These are phyloP conservation scores for Halictus ligatus DNA, from an alignment of 2,888 invertebrate genomes.

Conservation along the genomic window DNA sequence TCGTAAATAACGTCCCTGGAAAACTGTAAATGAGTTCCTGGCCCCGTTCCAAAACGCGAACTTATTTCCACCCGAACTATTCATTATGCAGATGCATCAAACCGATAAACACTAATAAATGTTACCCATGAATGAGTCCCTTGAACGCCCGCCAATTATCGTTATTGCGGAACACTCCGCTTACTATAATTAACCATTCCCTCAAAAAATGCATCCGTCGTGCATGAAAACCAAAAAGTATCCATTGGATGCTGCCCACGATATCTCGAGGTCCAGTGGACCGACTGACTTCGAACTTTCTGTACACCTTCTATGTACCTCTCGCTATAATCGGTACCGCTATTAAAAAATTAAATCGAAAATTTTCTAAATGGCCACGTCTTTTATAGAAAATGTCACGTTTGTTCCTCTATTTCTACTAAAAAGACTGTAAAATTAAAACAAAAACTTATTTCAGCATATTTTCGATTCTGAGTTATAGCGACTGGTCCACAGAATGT, in stretches of 20 bases:
- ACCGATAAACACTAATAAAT: conserved; percentile 35
- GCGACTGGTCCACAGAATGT: too few species aligned
- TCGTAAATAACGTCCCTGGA: conserved; percentile 6
- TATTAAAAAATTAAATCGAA: too few species aligned
- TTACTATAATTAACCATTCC: neutral
- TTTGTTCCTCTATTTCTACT: too few species aligned
- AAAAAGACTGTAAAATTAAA: too few species aligned
- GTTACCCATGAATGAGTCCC: conserved; percentile 26
- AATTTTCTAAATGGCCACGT: too few species aligned
- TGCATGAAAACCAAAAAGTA: neutral
- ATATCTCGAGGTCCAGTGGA: neutral
- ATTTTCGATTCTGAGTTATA: too few species aligned
- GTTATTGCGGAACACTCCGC: conserved; percentile 9
- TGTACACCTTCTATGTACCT: too few species aligned
- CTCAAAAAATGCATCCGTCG: neutral
- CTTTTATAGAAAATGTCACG: neutral
- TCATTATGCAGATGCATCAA: conserved; percentile 39
- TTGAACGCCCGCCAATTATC: conserved; percentile 39
- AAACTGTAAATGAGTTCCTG: conserved; percentile 27
- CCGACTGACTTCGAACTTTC: neutral
- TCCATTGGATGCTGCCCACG: neutral
- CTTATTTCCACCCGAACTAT: conserved; percentile 32
- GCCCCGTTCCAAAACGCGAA: conserved; percentile 31
- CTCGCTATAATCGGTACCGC: too few species aligned
- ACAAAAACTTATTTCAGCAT: too few species aligned